Evolutionary conservation across 2,113 vertebrate species (phyloP), one percentile per base, ranked within the genome.

Genomic region (Thamnaconus septentrionalis): DNA sequence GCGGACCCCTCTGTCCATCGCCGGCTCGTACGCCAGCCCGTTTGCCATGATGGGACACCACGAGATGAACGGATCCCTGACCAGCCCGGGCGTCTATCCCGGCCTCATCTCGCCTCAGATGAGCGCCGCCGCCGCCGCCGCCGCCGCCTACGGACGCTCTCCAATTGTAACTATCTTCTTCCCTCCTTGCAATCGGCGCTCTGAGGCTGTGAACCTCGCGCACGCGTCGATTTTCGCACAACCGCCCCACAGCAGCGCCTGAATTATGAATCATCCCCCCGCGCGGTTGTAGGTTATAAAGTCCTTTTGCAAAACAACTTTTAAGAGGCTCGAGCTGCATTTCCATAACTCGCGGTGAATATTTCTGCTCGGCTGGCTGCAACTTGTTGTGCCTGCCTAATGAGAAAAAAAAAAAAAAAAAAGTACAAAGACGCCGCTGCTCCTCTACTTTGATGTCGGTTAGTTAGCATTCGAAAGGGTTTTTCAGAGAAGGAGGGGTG

Each of bases 1-100:
- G 71, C 91, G 96, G 10, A 95, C 95, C 0, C 96, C 96, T 8
- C 89, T 98, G 84, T 95, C 96, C 56, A 93, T 98, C 0, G 92
- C 93, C 0, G 91, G 94, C n/a, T 94, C 96, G 5, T 98, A 98
- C 0, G 93, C 93, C 0, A 69, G 91, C 0, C 95, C 96, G 0
- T 98, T 98, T 0, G 95, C 94, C 31, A 98, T 98, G 96, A 97
- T 98, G 94, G 92, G 95, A 53, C 96, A 96, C 78, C 96, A 95
- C 0, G 96, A 98, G 74, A 96, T 98, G 95, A 98, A 98, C 3
- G 96, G 96, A 5, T 94, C 96, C 0, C 92, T 98, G 61, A 93
- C 92, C 71, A 96, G 94, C 82, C 94, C 96, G 0, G 91, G 94
- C 0, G 94, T 95, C 71, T 98, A 98, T 0, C 92, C 95, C 0